Base-by-base conservation (phyloP, 2,113 vertebrate species). In the Pachycephala philippinensis region DNA sequence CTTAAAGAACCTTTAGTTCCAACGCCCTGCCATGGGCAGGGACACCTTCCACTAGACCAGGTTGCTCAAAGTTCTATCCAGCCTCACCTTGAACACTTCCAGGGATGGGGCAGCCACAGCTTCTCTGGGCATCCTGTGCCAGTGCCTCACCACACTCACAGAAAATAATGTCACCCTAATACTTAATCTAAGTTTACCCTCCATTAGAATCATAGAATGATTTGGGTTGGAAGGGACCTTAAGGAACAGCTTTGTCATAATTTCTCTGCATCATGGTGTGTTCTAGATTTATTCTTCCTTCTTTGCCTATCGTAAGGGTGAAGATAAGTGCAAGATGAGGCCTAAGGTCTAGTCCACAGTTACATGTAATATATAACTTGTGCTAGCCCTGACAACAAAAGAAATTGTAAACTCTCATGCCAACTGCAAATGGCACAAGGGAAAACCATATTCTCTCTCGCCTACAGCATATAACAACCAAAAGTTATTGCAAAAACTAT, bases 1-100 rank as follows among this genome's bases (percentile, higher is more conserved):
- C 6, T 35, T 21, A 45, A 66, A 75, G 7, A 33, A 18, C 33
- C 22, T 40, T 33, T 45, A 5, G 15, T 53, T 75, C 23, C 33
- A 40, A 13, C 4, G 2, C 11, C 7, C 13, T 75, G 13, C 1
- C 19, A 2, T 9, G 8, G 20, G 16, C n/a, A 53, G 20, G 30
- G 5, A 18, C n/a, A 30, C 1, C 8, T 66, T 53, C 20, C 45
- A 21, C 60, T 19, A 5, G 3, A 18, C 16, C 61, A 75, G 5
- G 16, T 47, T 75, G 13, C 23, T 68, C 39, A n/a, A 45, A 45
- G 20, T 14, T 59, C 33, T 53, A 24, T 66, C 19, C 12, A 59
- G 23, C 52, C 10, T 66, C 11, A 4, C 19, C 13, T 20, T 60
- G 39, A 37, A n/a, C 9, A 11, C 7, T 60, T 28, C 19, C 53